Evolutionary conservation across 2,113 vertebrate genomes (phyloP), one percentile per base, ranked within the genome.

Genomic region (Silurus meridionalis): DNA sequence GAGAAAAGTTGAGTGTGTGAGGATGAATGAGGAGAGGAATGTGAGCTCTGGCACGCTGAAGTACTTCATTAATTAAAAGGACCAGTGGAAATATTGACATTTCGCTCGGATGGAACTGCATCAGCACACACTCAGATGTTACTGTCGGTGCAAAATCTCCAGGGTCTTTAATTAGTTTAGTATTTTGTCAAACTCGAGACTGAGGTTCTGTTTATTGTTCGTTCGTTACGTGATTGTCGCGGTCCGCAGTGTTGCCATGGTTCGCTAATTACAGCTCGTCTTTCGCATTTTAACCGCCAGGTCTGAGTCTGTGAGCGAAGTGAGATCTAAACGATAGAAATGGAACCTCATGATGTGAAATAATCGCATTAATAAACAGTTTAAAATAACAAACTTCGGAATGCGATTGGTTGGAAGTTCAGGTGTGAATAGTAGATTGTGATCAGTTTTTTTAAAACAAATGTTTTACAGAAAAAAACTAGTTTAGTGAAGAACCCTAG

Each of bases 111-210:
- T 86, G 74, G 87, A 88, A 88, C 89, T 89, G 88, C 90, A 93
- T 92, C 92, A 85, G 87, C 90, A 92, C 84, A 5, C 6, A 75
- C 50, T 25, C 10, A 80, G 46, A 81, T 58, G 21, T 89, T 90
- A 85, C 89, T 90, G 52, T 87, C 81, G 0, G 77, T 58, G 63
- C 86, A 83, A 80, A 37, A 87, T 89, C 48, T 28, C 55, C 86
- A 85, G 72, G 80, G 86, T 86, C 85, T 86, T 92, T 94, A 92
- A 94, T 94, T 94, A 90, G 89, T 91, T 92, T 93, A 87, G 88
- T 89, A 92, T 93, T 92, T 58, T 91, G 90, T 88, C 37, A 83
- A 90, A 90, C 89, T 89, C 86, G 87, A 92, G 90, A 90, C 88
- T 85, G 87, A 92, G 90, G 91, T 91, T 90, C 85, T 92, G 91